phyloP scores from a whole-genome alignment of 2,888 invertebrate species.

The Polietes domitor region DNA sequence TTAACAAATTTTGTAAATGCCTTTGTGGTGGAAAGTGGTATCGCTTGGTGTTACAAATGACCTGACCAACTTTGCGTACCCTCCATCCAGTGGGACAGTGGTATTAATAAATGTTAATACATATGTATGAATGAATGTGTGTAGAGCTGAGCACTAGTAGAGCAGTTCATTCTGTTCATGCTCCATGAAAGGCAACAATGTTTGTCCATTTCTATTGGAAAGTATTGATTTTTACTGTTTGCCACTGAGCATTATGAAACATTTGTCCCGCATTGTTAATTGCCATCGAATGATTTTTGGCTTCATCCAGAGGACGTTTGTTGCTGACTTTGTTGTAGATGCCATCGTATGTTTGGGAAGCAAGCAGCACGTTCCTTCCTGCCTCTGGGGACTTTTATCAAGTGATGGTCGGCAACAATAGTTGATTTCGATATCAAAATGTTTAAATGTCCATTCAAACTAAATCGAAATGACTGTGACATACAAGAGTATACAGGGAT shows the following conservation, averaged over 20 bases:
- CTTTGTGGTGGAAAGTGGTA: too few relatives aligned
- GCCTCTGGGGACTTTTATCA: not conserved
- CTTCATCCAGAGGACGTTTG: not conserved
- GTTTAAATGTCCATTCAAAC: not conserved
- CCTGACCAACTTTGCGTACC: not conserved
- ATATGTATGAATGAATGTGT: not conserved
- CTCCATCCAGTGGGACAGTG: not conserved
- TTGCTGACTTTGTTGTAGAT: not conserved
- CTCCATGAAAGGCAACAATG: not conserved
- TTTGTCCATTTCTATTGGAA: not conserved
- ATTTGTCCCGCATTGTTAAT: constrained; percentile 14
- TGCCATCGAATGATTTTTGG: constrained; percentile 8
- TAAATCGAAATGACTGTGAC: not conserved
- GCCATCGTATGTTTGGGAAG: not conserved
- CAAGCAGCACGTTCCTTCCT: not conserved
- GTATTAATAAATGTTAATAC: not conserved
- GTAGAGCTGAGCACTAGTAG: not conserved
- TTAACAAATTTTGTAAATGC: too few relatives aligned
- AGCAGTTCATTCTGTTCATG: not conserved
- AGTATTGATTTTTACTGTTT: constrained; percentile 14
- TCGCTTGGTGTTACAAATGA: too few relatives aligned
- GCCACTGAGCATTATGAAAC: not conserved
- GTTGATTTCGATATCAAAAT: not conserved
- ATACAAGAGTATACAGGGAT: too few relatives aligned
- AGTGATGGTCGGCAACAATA: not conserved